Conservation (phyloP, 2,113 vertebrate species). For the Pachyramphus minor region DNA sequence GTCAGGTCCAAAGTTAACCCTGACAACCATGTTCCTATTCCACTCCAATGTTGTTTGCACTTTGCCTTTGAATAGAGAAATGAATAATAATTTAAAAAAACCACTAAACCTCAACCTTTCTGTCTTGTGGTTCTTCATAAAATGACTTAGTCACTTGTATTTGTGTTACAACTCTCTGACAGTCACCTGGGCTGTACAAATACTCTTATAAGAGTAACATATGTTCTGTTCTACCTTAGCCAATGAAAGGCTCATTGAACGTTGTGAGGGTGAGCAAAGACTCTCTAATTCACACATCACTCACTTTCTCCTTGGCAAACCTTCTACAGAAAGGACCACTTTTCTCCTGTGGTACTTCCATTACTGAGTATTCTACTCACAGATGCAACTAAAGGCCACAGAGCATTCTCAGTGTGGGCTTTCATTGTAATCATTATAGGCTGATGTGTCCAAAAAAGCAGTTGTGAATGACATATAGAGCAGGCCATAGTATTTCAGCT, state of each 20-base stretch:
- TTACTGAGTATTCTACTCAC: background rate
- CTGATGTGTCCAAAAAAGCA: background rate
- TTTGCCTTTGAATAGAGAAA: background rate
- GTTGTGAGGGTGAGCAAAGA: background rate
- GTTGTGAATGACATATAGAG: background rate
- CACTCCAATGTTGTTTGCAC: background rate
- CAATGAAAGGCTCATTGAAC: background rate
- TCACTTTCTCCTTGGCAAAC: background rate
- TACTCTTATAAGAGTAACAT: background rate
- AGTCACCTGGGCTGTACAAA: background rate
- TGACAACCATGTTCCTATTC: background rate
- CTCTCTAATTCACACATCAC: background rate
- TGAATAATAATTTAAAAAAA: background rate
- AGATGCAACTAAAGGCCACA: slow-evolving; percentile 6
- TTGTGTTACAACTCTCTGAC: background rate
- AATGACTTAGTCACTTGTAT: background rate
- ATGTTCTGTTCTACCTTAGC: background rate
- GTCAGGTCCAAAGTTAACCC: background rate
- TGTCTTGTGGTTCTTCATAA: background rate
- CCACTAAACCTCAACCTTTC: no score
- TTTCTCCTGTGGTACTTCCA: background rate
- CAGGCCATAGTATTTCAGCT: background rate
- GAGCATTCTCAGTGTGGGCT: background rate
- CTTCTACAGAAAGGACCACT: slow-evolving; percentile 4
- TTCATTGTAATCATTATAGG: background rate